These are phyloP conservation scores for Habropoda laboriosa DNA, from an alignment of 1,140 invertebrate genomes.

Conservation along the genomic window DNA sequence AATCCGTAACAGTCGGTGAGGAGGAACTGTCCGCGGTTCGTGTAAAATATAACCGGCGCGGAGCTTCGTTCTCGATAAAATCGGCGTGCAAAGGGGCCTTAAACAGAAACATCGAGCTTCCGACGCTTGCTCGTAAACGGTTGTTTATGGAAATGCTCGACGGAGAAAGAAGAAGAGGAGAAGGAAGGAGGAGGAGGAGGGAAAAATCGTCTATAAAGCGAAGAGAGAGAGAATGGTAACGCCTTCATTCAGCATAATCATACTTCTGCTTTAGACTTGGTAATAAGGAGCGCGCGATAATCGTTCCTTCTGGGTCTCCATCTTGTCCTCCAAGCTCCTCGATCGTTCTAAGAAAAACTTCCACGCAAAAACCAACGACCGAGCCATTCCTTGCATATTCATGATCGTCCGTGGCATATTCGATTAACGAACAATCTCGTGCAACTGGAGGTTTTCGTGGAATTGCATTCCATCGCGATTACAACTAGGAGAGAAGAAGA, in stretches of 20 bases:
- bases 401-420: conserved; percentile 2
- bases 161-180: too few species aligned
- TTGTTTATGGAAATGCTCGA: conserved; percentile 52
- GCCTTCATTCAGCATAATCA: conserved; percentile 11
- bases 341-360: background rate
- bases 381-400: conserved; percentile 9
- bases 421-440: conserved; percentile 11
- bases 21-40: background rate
- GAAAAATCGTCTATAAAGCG: conserved; percentile 16
- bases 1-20: background rate
- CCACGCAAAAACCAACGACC: background rate
- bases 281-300: conserved; percentile 55
- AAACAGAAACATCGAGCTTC: conserved; percentile 17
- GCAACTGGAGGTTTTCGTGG: background rate
- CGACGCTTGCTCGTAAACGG: conserved; percentile 38
- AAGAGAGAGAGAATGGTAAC: background rate
- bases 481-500: too few species aligned
- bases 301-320: background rate
- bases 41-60: conserved; percentile 22
- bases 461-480: background rate
- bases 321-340: background rate
- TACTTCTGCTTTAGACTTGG: conserved; percentile 1
- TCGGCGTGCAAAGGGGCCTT: conserved; percentile 2
- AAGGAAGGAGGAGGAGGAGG: conserved; percentile 42
- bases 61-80: conserved; percentile 19